Conservation (phyloP, 1,140 invertebrate species). For the Cotesia typhae region DNA sequence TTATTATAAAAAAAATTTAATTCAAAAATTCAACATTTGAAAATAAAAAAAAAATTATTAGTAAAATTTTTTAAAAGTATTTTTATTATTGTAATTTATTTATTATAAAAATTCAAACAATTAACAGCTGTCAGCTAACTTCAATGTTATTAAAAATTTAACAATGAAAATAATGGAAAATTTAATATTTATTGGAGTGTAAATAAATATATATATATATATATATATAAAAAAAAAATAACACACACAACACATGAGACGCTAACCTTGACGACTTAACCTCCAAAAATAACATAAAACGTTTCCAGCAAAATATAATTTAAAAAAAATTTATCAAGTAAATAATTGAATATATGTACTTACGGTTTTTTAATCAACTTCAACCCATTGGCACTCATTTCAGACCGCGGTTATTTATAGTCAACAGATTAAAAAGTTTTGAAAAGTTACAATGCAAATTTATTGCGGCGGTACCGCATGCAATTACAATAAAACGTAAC, state of each 20-base stretch:
- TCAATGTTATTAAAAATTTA: background rate
- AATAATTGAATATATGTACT: constrained; percentile 35
- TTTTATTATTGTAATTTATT: background rate
- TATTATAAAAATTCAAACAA: background rate
- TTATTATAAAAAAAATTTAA: too few species aligned
- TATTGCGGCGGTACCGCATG: background rate
- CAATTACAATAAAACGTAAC: too few species aligned
- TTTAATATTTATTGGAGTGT: background rate
- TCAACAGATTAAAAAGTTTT: constrained; percentile 18
- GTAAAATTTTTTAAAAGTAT: too few species aligned
- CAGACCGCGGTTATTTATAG: constrained; percentile 17
- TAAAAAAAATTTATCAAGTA: background rate
- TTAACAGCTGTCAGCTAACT: background rate
- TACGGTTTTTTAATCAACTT: constrained; percentile 53
- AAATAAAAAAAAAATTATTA: too few species aligned
- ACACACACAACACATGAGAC: too few species aligned
- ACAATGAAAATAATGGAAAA: background rate
- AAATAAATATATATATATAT: background rate
- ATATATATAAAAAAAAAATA: too few species aligned
- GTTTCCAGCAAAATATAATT: too few species aligned
- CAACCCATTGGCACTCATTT: constrained; percentile 49
- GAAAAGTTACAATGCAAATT: constrained; percentile 1
- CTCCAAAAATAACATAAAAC: constrained; percentile 2
- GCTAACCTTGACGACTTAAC: background rate
- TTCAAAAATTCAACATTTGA: too few species aligned